A percentile compares a stretch with the other conserved stretches of the same genome.
These are phyloP conservation scores for Drosophila anceps DNA, from an alignment of 2,888 invertebrate species.

Conservation along the genomic window DNA sequence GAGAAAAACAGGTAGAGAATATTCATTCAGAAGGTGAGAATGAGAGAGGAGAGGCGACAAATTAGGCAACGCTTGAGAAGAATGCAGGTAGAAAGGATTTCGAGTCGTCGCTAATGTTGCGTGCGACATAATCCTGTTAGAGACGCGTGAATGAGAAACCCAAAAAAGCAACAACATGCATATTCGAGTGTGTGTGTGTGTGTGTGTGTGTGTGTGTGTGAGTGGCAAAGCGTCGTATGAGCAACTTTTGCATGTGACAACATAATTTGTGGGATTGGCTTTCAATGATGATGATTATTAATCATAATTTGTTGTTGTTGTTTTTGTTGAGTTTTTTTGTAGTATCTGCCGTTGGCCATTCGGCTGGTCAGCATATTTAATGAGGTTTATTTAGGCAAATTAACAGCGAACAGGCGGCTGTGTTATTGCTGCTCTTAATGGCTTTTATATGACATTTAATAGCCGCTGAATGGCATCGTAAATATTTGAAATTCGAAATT, in stretches of 20 bases:
- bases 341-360: constrained; percentile 35
- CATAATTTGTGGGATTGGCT: constrained; percentile 74
- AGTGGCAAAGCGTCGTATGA: constrained; percentile 46
- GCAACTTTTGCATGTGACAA: constrained; percentile 76
- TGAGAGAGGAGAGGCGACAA: constrained; percentile 44
- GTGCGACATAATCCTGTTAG: constrained; percentile 77
- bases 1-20: constrained; percentile 54
- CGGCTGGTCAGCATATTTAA: constrained; percentile 73
- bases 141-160: constrained; percentile 68
- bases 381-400: constrained; percentile 75
- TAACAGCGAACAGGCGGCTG: constrained; percentile 44
- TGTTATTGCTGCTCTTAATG: constrained; percentile 46
- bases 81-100: constrained; percentile 55
- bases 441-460: constrained; percentile 78
- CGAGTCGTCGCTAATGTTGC: constrained; percentile 67
- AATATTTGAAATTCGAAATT: constrained; percentile 43
- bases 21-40: constrained; percentile 13
- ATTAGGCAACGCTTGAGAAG: constrained; percentile 61
- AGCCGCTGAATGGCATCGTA: constrained; percentile 68
- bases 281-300: constrained; percentile 60
- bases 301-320: constrained; percentile 60
- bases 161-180: constrained; percentile 6
- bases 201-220: not conserved
- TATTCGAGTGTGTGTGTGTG: not conserved
- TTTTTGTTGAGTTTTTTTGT: constrained; percentile 23